phyloP scores from a whole-genome alignment of 1,140 invertebrate genomes.

The Hetaerina americana region DNA sequence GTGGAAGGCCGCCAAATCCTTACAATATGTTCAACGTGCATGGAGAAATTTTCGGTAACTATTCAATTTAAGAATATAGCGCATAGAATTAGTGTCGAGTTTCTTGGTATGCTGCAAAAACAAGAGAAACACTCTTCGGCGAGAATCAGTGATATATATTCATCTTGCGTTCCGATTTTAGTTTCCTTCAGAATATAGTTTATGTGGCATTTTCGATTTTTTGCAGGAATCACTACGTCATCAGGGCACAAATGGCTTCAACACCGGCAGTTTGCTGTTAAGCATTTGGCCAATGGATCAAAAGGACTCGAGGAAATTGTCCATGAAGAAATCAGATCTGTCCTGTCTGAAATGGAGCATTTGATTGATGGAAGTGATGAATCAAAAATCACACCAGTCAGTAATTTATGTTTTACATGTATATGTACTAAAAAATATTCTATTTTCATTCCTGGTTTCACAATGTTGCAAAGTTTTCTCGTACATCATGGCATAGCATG shows the following conservation, averaged over 20 bases:
- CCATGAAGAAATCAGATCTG: background rate
- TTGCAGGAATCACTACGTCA: background rate
- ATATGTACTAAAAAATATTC: background rate
- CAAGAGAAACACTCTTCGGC: no score
- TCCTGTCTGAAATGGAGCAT: background rate
- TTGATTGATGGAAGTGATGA: background rate
- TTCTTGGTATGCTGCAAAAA: background rate
- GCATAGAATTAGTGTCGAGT: background rate
- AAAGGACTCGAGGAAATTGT: background rate
- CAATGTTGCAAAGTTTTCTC: background rate
- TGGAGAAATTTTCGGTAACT: background rate
- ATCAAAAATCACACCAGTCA: background rate
- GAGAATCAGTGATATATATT: no score
- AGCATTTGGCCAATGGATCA: background rate
- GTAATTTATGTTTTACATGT: background rate
- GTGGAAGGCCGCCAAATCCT: conserved; percentile 5
- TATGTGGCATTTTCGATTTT: background rate
- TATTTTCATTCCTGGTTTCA: background rate
- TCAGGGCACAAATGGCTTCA: background rate
- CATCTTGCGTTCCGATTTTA: no score
- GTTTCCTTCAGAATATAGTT: background rate
- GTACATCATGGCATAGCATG: background rate
- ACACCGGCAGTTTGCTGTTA: background rate
- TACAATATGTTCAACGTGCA: background rate
- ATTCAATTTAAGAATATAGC: background rate